A percentile compares a stretch with the other conserved stretches of the same genome.
Evolutionary conservation across 2,113 vertebrate genomes (phyloP).

Genomic region (Pontoporia blainvillei): DNA sequence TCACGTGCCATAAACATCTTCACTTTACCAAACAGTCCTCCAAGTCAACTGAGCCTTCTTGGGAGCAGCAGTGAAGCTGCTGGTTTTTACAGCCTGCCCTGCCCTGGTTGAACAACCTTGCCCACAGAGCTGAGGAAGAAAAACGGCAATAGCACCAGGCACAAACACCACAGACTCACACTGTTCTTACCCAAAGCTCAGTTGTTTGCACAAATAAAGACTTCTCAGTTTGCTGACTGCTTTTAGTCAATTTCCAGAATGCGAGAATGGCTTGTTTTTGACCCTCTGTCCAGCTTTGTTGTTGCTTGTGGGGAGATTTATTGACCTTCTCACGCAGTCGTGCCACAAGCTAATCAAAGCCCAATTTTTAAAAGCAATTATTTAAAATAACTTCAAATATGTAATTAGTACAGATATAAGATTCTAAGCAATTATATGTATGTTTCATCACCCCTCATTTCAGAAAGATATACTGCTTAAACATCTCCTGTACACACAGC

Average conservation of each 20-base stretch:
- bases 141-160: background rate
- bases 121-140: background rate
- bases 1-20: background rate
- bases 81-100: background rate
- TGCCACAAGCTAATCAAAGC: constrained; percentile 18
- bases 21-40: background rate
- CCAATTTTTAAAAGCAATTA: constrained; percentile 10
- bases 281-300: background rate
- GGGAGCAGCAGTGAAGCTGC: background rate
- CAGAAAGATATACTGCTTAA: background rate
- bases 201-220: background rate
- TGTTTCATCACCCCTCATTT: background rate
- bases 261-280: background rate
- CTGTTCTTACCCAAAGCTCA: background rate
- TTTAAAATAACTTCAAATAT: constrained; percentile 36
- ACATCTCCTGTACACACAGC: background rate
- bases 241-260: background rate
- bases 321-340: background rate
- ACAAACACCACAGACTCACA: background rate
- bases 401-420: background rate
- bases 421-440: background rate
- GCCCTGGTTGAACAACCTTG: background rate
- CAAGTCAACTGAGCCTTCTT: background rate
- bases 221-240: background rate
- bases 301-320: background rate